Percentiles rank a stretch among this genome's conserved stretches.
These are phyloP conservation scores for Paedocypris sp. DNA, from an alignment of 2,113 vertebrate genomes.

Conservation along the genomic window DNA sequence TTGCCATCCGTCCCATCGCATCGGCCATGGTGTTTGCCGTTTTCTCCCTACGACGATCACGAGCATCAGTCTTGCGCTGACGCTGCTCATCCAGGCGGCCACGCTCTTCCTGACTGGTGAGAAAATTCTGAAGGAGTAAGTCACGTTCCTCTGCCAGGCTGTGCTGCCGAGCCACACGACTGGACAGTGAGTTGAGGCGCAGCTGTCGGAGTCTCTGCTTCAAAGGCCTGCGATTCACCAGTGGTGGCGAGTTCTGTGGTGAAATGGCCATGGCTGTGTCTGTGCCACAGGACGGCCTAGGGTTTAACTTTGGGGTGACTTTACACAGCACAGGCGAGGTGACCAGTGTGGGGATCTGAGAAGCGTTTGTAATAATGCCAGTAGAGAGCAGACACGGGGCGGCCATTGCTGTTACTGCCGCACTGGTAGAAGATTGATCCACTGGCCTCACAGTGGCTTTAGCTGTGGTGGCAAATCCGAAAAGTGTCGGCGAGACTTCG, in stretches of 20 bases:
- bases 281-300: slow-evolving; percentile 26
- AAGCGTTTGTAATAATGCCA: slow-evolving; percentile 35
- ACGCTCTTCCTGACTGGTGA: slow-evolving; percentile 53
- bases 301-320: neutral
- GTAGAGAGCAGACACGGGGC: slow-evolving; percentile 38
- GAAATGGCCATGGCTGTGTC: slow-evolving; percentile 31
- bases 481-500: slow-evolving; percentile 23
- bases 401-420: slow-evolving; percentile 28
- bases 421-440: slow-evolving; percentile 8
- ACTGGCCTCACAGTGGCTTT: slow-evolving; percentile 38
- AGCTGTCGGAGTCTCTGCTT: slow-evolving; percentile 39
- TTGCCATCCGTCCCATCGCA: slow-evolving; percentile 57
- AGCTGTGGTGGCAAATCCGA: slow-evolving; percentile 43
- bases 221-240: slow-evolving; percentile 29
- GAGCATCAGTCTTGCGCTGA: slow-evolving; percentile 45
- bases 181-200: slow-evolving; percentile 14
- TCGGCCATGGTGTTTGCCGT: slow-evolving; percentile 52
- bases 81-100: slow-evolving; percentile 44
- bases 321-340: slow-evolving; percentile 30
- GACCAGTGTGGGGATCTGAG: slow-evolving; percentile 28
- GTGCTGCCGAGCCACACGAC: slow-evolving; percentile 32
- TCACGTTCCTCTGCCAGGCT: slow-evolving; percentile 38
- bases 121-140: slow-evolving; percentile 41
- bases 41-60: slow-evolving; percentile 55
- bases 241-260: slow-evolving; percentile 35